Base-by-base conservation (phyloP, 2,113 vertebrate species). In the Bubo scandiacus region DNA sequence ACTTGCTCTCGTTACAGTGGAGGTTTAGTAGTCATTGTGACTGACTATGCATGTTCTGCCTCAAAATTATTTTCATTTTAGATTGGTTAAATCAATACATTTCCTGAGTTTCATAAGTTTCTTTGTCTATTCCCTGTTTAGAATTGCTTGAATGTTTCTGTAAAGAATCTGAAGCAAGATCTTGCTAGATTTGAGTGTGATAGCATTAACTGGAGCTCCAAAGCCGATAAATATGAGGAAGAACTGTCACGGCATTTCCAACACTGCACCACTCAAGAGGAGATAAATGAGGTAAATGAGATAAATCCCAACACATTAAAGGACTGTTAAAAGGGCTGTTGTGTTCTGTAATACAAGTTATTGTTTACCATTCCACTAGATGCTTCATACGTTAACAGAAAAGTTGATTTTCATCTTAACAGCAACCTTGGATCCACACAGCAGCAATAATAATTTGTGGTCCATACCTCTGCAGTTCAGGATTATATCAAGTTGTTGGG, bases 241-340 rank as follows among this genome's bases (percentile, higher is more conserved):
- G 94, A 96, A 54, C 90, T 98, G 81, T 95, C 95, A 68, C 80
- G 49, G 57, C 96, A 92, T 81, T 63, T 98, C 40, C 95, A 98
- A 20, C 97, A 96, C 90, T 98, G 97, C 29, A 57, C 90, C 32
- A 87, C 96, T 73, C 98, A 97, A 77, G 98, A 98, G 15, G 98
- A 99, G 81, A 98, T 99, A 86, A 97, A 94, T n/a, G 99, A 99
- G 98, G 99, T 99, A 84, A 86, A 86, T 88, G 54, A 61, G 38
- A 66, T n/a, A 29, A 88, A 86, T 81, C 15, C 29, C 23, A 87
- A 25, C 20, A 11, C 2, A 42, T 3, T 51, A 47, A 67, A 20
- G 62, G 34, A 32, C 75, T 78, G 8, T 26, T 49, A 42, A 80
- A 68, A 81, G 49, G 47, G 4, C 25, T 73, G 9, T 43, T 94